Conservation (phyloP, 1,140 invertebrate genomes). For the Subanguina moxae region DNA sequence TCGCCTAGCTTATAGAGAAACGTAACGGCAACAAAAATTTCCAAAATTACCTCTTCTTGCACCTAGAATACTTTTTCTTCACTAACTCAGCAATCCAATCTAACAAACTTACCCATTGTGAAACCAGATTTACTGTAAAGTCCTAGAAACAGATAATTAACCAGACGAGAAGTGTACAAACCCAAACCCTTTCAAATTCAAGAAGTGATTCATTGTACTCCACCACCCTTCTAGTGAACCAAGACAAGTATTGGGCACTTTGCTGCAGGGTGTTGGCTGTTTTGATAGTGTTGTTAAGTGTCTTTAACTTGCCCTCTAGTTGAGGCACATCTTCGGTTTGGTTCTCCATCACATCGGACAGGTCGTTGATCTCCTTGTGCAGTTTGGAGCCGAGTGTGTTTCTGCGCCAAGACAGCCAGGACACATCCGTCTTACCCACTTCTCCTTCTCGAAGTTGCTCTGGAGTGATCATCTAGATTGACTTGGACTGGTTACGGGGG, state of each 20-base stretch:
- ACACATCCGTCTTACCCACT: slow-evolving; percentile 33
- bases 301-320: slow-evolving; percentile 13
- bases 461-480: slow-evolving; percentile 24
- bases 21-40: too few relatives aligned
- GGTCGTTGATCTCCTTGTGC: slow-evolving; percentile 35
- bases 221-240: slow-evolving; percentile 26
- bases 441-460: slow-evolving; percentile 28
- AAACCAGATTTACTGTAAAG: slow-evolving; percentile 11
- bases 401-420: slow-evolving; percentile 34
- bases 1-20: too few relatives aligned
- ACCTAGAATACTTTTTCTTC: too few relatives aligned
- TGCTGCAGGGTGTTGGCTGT: slow-evolving; percentile 22
- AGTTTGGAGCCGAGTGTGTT: slow-evolving; percentile 34
- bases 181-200: slow-evolving; percentile 21
- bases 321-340: slow-evolving; percentile 9
- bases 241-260: slow-evolving; percentile 34
- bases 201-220: slow-evolving; percentile 32
- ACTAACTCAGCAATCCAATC: too few relatives aligned
- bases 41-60: too few relatives aligned
- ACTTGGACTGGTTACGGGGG: too few relatives aligned
- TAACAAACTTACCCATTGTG: slow-evolving; percentile 4
- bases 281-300: slow-evolving; percentile 16
- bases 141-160: neutral
- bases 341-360: slow-evolving; percentile 21
- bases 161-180: neutral